Evolutionary conservation across 2,113 vertebrate genomes (phyloP), one percentile per base, ranked within the genome.

Genomic region (Ceratotherium simum): DNA sequence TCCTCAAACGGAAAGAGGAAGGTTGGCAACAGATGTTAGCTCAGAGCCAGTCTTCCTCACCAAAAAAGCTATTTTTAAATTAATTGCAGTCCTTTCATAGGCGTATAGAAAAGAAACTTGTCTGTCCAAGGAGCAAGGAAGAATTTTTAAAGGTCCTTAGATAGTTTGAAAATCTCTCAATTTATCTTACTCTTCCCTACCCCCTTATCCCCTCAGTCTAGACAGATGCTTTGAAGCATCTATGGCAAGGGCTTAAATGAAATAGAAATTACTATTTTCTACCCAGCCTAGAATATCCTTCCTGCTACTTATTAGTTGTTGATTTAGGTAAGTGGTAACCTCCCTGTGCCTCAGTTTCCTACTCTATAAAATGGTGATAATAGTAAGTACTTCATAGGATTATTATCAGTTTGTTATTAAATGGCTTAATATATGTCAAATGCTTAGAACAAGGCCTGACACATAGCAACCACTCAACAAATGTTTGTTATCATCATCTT

Each of bases 301-400:
- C 48, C 31, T 97, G 76, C 91, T 94, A 8, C 67, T 89, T 88
- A 94, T 56, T 95, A 86, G n/a, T 92, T 84, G 13, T 88, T 96
- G 58, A 91, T 60, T 91, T 97, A 86, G 42, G 33, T 83, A 91
- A 85, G 6, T 76, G 31, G 14, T 82, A 78, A 76, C 7, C 29
- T 95, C 6, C 5, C 27, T 94, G 17, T 65, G 8, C 83, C n/a
- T 96, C 42, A 85, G 21, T 91, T 94, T 96, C 33, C 14, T 90
- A 70, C 81, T 78, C 54, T 88, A 42, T 96, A 90, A 89, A 96
- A 36, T 89, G 36, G 1, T 80, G 29, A 60, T 76, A 36, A 69
- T 80, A 91, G 31, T 70, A 65, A 73, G 58, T 72, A 51, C 42
- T 64, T 85, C 16, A 48, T 88, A 87, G 33, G 12, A 75, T 83